Percentiles rank a stretch among this genome's conserved stretches.
Evolutionary conservation across 2,888 invertebrate genomes (phyloP).

Genomic region (Catocala nupta): DNA sequence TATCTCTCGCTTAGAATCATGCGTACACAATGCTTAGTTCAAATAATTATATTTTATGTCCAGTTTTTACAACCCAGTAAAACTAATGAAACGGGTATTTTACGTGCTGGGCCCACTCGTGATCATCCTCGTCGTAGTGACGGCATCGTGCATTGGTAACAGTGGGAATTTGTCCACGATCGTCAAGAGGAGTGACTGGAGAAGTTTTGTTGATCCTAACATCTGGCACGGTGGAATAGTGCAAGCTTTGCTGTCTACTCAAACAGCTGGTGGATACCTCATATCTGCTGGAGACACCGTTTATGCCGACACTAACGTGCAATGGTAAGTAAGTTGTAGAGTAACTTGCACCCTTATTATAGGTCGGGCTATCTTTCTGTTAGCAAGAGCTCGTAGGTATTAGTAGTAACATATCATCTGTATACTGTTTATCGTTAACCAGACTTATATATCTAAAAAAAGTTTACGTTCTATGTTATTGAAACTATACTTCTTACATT

Average conservation of each 20-base stretch:
- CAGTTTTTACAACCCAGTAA: constrained; percentile 76
- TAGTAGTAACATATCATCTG: too few species aligned
- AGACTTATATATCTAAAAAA: too few species aligned
- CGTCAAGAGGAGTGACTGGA: constrained; percentile 57
- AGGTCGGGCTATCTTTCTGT: too few species aligned
- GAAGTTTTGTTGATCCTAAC: constrained; percentile 58
- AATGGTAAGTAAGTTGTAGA: constrained; percentile 63
- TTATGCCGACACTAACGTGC: constrained; percentile 70
- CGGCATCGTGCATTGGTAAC: constrained; percentile 58
- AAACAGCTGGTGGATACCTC: constrained; percentile 75
- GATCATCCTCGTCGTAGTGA: constrained; percentile 55
- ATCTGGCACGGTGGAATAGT: constrained; percentile 72
- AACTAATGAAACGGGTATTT: constrained; percentile 73
- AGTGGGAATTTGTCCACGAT: constrained; percentile 51
- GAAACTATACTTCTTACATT: too few species aligned
- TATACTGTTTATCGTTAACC: too few species aligned
- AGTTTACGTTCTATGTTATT: too few species aligned
- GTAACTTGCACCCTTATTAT: too few species aligned
- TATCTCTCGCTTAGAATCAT: too few species aligned
- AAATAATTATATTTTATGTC: constrained; percentile 43
- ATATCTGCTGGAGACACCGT: constrained; percentile 72
- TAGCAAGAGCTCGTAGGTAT: too few species aligned
- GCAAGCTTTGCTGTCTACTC: constrained; percentile 72
- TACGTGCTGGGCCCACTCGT: constrained; percentile 65
- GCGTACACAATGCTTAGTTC: neutral